These are phyloP conservation scores for Hippopotamyrus pictus DNA, from an alignment of 2,797 vertebrate genomes.

Conservation along the genomic window DNA sequence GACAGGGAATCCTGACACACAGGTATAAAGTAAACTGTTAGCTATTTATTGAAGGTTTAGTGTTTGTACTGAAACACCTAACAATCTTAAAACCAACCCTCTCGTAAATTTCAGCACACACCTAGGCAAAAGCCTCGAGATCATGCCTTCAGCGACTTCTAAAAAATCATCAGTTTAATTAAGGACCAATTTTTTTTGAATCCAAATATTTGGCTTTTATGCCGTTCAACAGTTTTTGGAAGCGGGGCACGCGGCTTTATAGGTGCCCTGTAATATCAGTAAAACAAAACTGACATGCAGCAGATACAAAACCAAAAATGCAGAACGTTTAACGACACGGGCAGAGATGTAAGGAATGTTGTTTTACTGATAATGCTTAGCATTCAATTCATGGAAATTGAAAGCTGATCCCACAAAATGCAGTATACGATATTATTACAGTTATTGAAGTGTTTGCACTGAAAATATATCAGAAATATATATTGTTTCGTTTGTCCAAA, in stretches of 20 bases:
- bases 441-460: neutral
- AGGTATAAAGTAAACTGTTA: neutral
- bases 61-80: neutral
- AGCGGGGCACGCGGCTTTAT: neutral
- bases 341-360: neutral
- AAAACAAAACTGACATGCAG: neutral
- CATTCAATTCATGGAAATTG: neutral
- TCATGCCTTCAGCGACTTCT: neutral
- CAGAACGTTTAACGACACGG: neutral
- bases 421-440: neutral
- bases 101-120: neutral
- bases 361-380: neutral
- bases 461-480: neutral
- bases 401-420: neutral
- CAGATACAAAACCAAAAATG: neutral
- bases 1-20: neutral
- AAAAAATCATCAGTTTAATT: neutral
- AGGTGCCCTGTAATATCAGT: neutral
- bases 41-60: neutral
- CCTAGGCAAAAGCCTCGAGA: neutral
- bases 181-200: neutral
- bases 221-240: neutral
- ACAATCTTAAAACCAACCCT: neutral
- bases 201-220: neutral
- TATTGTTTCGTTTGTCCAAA: neutral